Conservation (phyloP, 2,888 invertebrate species). For the Phytoseiulus persimilis region DNA sequence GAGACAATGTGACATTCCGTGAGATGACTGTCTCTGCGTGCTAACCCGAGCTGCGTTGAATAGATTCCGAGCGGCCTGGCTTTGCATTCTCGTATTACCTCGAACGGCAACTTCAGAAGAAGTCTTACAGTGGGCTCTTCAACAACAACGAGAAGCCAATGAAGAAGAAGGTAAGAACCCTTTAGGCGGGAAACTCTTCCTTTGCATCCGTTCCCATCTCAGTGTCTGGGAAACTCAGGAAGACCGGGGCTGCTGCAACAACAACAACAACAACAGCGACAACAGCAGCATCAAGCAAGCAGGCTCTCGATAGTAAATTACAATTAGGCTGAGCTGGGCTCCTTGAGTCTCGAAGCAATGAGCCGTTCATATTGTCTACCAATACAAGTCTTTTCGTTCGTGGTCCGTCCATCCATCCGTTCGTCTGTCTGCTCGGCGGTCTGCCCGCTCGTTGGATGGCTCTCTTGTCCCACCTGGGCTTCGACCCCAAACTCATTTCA, state of each 20-base stretch:
- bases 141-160: neutral
- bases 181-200: neutral
- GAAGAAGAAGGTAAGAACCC: neutral
- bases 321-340: conserved; percentile 30
- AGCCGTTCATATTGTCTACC: conserved; percentile 38
- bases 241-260: neutral
- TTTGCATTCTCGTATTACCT: neutral
- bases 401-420: neutral
- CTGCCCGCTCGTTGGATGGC: neutral
- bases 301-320: conserved; percentile 38
- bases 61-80: neutral
- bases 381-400: conserved; percentile 22
- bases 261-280: neutral
- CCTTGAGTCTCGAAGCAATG: conserved; percentile 38
- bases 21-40: neutral
- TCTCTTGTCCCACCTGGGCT: conserved; percentile 30
- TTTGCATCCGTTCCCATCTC: neutral
- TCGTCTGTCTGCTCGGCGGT: neutral
- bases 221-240: neutral
- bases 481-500: neutral
- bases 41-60: neutral
- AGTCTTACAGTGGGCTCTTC: neutral
- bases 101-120: neutral
- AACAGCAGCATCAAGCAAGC: conserved; percentile 22
- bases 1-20: too few relatives aligned